These are phyloP conservation scores for Lithophane semibrunnea DNA, from an alignment of 2,888 invertebrate genomes.

Conservation along the genomic window DNA sequence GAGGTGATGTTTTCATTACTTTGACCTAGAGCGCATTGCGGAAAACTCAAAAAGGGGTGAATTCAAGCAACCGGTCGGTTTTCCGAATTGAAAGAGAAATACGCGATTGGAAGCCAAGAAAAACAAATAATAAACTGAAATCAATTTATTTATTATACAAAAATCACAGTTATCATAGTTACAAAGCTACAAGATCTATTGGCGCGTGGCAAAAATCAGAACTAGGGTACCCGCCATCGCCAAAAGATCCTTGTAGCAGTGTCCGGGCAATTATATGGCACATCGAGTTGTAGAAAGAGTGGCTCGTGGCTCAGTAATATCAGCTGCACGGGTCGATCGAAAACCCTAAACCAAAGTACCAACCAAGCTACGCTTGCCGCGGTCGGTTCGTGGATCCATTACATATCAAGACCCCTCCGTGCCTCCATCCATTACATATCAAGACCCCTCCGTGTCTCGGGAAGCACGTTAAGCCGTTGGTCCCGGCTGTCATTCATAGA, in stretches of 20 bases:
- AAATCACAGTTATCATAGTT: slow-evolving; percentile 31
- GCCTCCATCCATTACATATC: no score
- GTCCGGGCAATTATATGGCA: no score
- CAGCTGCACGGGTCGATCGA: background rate
- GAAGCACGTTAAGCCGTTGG: no score
- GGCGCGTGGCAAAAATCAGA: background rate
- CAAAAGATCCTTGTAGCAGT: background rate
- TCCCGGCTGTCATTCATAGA: no score
- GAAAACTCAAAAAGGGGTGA: background rate
- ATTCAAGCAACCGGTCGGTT: no score
- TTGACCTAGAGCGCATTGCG: no score
- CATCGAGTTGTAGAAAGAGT: background rate
- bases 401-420: no score
- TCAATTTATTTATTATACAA: slow-evolving; percentile 24
- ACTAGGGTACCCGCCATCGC: no score
- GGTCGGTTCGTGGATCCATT: background rate
- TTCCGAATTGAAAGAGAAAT: background rate
- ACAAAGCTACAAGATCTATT: no score
- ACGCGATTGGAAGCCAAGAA: background rate
- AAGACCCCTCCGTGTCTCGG: no score
- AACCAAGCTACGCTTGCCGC: background rate
- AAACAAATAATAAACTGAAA: background rate
- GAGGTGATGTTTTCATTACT: no score
- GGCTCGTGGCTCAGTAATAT: background rate
- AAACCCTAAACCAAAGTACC: no score